These are phyloP conservation scores for Hylomyscus alleni DNA, from an alignment of 2,797 vertebrate genomes.

Conservation along the genomic window DNA sequence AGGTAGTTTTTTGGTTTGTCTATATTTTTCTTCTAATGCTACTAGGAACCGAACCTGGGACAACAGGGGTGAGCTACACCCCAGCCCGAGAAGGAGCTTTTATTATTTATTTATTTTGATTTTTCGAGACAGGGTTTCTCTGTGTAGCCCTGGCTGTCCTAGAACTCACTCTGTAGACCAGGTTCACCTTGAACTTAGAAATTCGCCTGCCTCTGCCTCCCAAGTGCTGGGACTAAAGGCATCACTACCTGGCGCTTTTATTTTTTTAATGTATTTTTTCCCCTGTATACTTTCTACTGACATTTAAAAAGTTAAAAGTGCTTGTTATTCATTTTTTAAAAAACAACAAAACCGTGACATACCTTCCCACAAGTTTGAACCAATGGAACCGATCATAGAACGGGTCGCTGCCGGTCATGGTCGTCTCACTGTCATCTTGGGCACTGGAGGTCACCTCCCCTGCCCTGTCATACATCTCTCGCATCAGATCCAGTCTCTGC, in stretches of 20 bases:
- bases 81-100: neutral
- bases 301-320: slow-evolving; percentile 37
- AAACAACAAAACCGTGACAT: slow-evolving; percentile 70
- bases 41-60: neutral
- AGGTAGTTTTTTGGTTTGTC: neutral
- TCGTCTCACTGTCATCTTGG: slow-evolving; percentile 93
- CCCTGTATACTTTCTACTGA: neutral
- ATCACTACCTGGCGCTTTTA: no score
- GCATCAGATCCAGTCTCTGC: slow-evolving; percentile 97
- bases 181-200: no score
- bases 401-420: slow-evolving; percentile 96
- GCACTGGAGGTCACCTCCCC: slow-evolving; percentile 95
- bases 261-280: neutral
- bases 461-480: slow-evolving; percentile 98
- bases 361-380: slow-evolving; percentile 99
- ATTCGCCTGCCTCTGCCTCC: no score
- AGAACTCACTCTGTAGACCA: no score
- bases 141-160: no score
- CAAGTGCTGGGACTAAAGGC: no score
- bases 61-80: neutral
- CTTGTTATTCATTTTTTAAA: neutral
- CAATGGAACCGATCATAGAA: slow-evolving; percentile 99
- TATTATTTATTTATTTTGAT: neutral
- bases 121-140: no score
- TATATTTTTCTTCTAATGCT: neutral